Conservation (phyloP, 2,888 invertebrate species). For the Tupiocoris notatus region DNA sequence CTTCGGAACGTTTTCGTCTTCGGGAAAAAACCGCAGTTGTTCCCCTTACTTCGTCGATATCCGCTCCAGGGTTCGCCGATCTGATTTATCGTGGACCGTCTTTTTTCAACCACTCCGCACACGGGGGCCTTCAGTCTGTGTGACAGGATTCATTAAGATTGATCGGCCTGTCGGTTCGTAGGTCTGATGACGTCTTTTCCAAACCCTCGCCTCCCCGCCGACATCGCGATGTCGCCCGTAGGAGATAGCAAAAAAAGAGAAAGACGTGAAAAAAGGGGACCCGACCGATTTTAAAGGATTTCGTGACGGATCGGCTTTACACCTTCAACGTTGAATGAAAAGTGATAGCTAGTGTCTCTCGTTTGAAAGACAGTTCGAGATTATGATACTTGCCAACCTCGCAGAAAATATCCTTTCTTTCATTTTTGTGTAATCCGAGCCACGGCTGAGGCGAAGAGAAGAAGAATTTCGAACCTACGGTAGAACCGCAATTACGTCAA, state of each 20-base stretch:
- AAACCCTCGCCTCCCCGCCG: not conserved
- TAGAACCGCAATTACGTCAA: no score
- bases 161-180: not conserved
- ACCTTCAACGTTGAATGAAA: no score
- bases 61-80: not conserved
- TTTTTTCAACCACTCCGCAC: conserved; percentile 1
- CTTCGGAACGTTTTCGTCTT: not conserved
- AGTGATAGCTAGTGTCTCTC: no score
- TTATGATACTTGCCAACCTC: no score
- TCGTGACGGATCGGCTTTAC: conserved; percentile 4
- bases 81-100: conserved; percentile 3
- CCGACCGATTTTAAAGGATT: not conserved
- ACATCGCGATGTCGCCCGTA: not conserved
- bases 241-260: not conserved
- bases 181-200: conserved; percentile 2
- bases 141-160: conserved; percentile 9
- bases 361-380: no score
- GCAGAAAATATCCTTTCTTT: no score
- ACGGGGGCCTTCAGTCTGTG: not conserved
- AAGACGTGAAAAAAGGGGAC: not conserved
- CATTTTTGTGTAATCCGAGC: no score
- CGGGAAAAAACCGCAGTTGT: not conserved
- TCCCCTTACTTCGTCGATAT: not conserved
- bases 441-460: no score
- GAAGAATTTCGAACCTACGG: no score